A percentile compares a stretch with the other conserved stretches of the same genome.
These are phyloP conservation scores for Hylaeus anthracinus DNA, from an alignment of 1,140 invertebrate genomes.

Conservation along the genomic window DNA sequence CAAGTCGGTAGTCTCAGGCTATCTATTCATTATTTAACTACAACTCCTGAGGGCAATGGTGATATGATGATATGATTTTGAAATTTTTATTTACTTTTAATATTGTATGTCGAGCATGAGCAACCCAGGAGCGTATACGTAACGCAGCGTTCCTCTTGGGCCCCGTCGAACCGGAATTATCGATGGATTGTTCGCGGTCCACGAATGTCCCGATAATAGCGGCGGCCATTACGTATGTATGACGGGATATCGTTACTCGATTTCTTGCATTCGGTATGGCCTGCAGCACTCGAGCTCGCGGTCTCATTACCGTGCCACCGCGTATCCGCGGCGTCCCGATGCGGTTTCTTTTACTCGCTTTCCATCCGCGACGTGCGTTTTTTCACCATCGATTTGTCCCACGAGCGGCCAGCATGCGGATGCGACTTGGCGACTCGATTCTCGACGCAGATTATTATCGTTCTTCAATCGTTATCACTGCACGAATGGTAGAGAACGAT, in stretches of 20 bases:
- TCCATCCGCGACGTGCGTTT: conserved; percentile 6
- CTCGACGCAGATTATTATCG: too few relatives aligned
- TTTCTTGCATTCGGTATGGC: conserved; percentile 45
- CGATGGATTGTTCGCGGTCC: conserved; percentile 68
- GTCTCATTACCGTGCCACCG: conserved; percentile 49
- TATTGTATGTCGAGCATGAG: neutral
- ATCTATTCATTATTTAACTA: too few relatives aligned
- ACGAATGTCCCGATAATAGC: conserved; percentile 76
- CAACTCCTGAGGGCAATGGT: too few relatives aligned
- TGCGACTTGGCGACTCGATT: neutral
- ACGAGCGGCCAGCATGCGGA: conserved; percentile 8
- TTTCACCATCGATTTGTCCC: conserved; percentile 3
- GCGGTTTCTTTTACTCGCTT: conserved; percentile 15
- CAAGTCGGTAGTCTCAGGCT: too few relatives aligned
- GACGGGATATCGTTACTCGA: conserved; percentile 48
- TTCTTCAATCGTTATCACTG: too few relatives aligned
- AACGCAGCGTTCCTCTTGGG: neutral
- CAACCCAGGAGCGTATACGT: too few relatives aligned
- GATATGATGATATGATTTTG: too few relatives aligned
- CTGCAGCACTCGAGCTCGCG: neutral
- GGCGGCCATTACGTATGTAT: conserved; percentile 63
- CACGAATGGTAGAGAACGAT: too few relatives aligned
- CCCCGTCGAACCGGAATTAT: conserved; percentile 67
- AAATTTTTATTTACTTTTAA: too few relatives aligned
- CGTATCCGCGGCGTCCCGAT: conserved; percentile 1